These are phyloP conservation scores for Drosophila borealis DNA, from an alignment of 2,888 invertebrate species.

Conservation along the genomic window DNA sequence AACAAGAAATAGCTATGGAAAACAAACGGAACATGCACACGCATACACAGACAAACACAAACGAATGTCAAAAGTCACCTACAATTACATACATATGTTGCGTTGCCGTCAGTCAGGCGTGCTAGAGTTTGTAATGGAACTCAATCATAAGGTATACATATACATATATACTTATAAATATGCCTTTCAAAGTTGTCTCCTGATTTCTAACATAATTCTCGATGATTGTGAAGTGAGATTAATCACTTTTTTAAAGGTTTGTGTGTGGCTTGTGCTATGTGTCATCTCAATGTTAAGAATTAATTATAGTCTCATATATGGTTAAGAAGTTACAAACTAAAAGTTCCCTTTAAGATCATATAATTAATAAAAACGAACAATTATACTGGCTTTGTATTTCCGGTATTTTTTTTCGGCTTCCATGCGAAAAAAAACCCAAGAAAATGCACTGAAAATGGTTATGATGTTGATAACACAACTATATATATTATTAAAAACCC, in stretches of 20 bases:
- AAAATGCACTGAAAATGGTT: slow-evolving; percentile 46
- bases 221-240: slow-evolving; percentile 39
- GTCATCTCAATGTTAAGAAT: slow-evolving; percentile 49
- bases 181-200: slow-evolving; percentile 2
- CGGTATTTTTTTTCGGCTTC: slow-evolving; percentile 54
- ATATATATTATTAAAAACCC: slow-evolving; percentile 34
- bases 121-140: slow-evolving; percentile 6
- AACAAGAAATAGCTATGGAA: slow-evolving; percentile 59
- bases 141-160: slow-evolving; percentile 19
- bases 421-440: slow-evolving; percentile 41
- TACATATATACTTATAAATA: slow-evolving; percentile 4
- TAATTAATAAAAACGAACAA: slow-evolving; percentile 24
- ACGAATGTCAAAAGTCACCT: not conserved
- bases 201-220: slow-evolving; percentile 56
- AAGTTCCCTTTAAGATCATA: slow-evolving; percentile 29
- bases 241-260: slow-evolving; percentile 36
- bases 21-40: slow-evolving; percentile 32
- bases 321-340: slow-evolving; percentile 25
- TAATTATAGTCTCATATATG: slow-evolving; percentile 11
- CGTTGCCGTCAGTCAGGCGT: slow-evolving; percentile 8
- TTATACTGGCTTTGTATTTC: slow-evolving; percentile 19
- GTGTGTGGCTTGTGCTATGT: slow-evolving; percentile 56
- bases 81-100: not conserved
- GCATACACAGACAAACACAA: slow-evolving; percentile 3
- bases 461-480: slow-evolving; percentile 43